These are phyloP conservation scores for Xestia c-nigrum DNA, from an alignment of 2,888 invertebrate genomes.

Conservation along the genomic window DNA sequence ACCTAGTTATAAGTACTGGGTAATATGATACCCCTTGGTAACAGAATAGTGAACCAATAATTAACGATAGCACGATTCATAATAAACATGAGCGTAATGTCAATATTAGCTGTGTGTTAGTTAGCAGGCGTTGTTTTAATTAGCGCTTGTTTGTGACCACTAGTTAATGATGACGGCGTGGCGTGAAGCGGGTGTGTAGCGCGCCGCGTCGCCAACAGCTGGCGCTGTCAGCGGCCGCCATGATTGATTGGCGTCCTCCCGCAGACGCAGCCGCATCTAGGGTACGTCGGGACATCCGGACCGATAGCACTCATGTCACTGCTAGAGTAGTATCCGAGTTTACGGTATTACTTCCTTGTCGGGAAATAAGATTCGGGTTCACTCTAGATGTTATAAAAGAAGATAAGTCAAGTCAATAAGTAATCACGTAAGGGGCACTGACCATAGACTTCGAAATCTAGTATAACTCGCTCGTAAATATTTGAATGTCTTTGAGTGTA, in stretches of 20 bases:
- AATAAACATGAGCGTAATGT: slow-evolving; percentile 18
- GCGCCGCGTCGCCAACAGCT: slow-evolving; percentile 63
- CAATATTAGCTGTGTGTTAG: slow-evolving; percentile 44
- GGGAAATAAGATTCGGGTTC: not conserved
- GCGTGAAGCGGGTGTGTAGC: slow-evolving; percentile 43
- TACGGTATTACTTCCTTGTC: not conserved
- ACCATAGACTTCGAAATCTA: not conserved
- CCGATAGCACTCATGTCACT: slow-evolving; percentile 40
- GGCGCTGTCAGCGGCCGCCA: slow-evolving; percentile 66
- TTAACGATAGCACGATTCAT: slow-evolving; percentile 16
- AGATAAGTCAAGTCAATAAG: too few species aligned
- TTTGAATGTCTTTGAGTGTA: not conserved
- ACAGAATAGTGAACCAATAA: slow-evolving; percentile 5
- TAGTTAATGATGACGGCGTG: slow-evolving; percentile 60
- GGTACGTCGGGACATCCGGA: slow-evolving; percentile 45
- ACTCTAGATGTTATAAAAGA: not conserved
- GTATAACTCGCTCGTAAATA: not conserved
- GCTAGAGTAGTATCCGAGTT: slow-evolving; percentile 15
- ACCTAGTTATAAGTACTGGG: not conserved
- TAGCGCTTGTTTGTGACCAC: slow-evolving; percentile 64
- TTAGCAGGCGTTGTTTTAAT: slow-evolving; percentile 60
- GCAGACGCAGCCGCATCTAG: slow-evolving; percentile 58
- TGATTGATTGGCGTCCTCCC: slow-evolving; percentile 75
- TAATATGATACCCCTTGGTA: not conserved
- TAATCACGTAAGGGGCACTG: too few species aligned